These are phyloP conservation scores for Callipepla californica DNA, from an alignment of 2,113 vertebrate genomes.

Conservation along the genomic window DNA sequence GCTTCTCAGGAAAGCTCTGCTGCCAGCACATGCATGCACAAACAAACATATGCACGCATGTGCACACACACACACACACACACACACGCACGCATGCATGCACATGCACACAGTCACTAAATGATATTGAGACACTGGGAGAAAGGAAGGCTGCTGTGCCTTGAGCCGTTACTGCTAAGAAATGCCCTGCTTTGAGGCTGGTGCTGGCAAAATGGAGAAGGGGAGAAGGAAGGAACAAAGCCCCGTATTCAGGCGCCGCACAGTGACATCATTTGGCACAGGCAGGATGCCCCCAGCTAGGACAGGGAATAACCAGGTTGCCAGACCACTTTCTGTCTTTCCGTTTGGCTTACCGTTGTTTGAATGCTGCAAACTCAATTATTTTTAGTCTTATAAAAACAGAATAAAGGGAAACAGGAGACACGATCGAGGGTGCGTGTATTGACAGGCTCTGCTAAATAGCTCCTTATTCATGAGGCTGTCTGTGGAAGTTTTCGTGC, in stretches of 20 bases:
- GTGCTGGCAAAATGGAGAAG: not conserved
- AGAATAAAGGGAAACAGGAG: not conserved
- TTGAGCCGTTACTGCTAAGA: not conserved
- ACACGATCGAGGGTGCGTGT: not conserved
- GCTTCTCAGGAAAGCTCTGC: not conserved
- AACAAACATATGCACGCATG: not conserved
- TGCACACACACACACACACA: no score
- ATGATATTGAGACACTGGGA: not conserved
- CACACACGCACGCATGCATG: rapidly evolving
- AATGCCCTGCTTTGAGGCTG: not conserved
- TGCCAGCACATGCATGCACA: rapidly evolving
- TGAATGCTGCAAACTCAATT: not conserved
- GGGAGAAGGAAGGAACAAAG: not conserved
- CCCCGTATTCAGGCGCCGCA: rapidly evolving
- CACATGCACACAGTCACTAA: not conserved
- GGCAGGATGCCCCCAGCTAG: not conserved
- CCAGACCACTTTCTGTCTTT: not conserved
- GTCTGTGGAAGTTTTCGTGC: conserved; percentile 12
- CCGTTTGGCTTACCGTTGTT: not conserved
- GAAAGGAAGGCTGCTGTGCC: not conserved
- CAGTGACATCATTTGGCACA: not conserved
- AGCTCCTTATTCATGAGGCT: not conserved
- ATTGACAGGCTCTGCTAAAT: not conserved
- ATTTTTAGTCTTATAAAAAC: not conserved
- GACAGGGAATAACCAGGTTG: not conserved